Base-by-base conservation (phyloP, 2,113 vertebrate genomes). In the Thalassarche chlororhynchos region DNA sequence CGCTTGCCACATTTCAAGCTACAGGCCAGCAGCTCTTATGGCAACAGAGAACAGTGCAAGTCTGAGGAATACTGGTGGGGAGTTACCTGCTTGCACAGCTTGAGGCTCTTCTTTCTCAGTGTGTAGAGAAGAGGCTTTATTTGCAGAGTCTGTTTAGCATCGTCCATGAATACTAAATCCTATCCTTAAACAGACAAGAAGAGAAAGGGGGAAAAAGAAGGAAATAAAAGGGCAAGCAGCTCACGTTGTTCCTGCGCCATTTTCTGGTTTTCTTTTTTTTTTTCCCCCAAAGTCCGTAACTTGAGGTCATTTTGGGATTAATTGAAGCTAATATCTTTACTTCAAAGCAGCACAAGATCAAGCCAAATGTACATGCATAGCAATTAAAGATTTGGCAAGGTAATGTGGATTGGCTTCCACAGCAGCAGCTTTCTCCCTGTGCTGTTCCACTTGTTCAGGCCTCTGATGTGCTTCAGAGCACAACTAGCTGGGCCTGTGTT, bases 341-440 rank as follows among this genome's bases (percentile, higher is more conserved):
- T 97, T 97, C 93, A 94, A 93, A 97, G 91, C 89, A 93, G 70
- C 70, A 51, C 46, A 51, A 88, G 89, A 85, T 96, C 87, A 96
- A 96, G 89, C 81, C 87, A 93, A 91, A 93, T 32, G 60, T 76
- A 87, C 84, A 79, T n/a, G 51, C 83, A 44, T 3, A 87, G 96
- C 95, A 97, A 91, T 96, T 96, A 97, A 85, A 93, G 70, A 72
- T 83, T 92, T 96, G 94, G 94, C 93, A 93, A 97, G 94, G 84
- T 91, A 84, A 84, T 52, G 40, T 19, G 74, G 77, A 46, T 95
- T 84, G 90, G 80, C 72, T 93, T 72, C 80, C 69, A 3, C 21
- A 52, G 62, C 87, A 93, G 42, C 83, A 89, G 77, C 86, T 92
- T 71, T 86, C 21, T 87, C 77, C 69, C 65, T 42, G 47, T 46